These are phyloP conservation scores for Bombus sylvicola DNA, from an alignment of 1,140 invertebrate genomes.

Conservation along the genomic window DNA sequence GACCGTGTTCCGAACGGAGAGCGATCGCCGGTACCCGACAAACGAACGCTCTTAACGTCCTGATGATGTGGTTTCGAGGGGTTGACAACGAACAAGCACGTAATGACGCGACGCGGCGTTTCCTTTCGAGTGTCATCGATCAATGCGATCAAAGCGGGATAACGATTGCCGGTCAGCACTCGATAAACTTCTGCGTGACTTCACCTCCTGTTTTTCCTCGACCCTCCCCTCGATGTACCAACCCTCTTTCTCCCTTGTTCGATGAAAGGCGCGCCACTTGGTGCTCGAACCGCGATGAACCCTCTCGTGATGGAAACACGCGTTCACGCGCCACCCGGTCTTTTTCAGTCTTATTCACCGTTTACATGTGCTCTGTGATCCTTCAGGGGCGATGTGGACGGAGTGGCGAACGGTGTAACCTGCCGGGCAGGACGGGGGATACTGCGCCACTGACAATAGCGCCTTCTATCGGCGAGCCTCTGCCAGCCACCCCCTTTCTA, in stretches of 20 bases:
- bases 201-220: background rate
- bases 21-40: background rate
- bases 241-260: background rate
- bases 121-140: slow-evolving; percentile 29
- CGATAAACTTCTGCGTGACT: background rate
- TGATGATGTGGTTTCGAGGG: no score
- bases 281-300: background rate
- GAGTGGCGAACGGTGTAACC: slow-evolving; percentile 72
- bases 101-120: background rate
- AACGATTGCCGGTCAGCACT: background rate
- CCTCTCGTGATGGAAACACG: background rate
- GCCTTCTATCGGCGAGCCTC: slow-evolving; percentile 70
- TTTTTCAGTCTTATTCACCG: slow-evolving; percentile 54
- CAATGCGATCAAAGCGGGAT: background rate
- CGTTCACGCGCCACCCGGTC: background rate
- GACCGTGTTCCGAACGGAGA: background rate
- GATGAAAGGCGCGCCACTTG: background rate
- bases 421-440: slow-evolving; percentile 69
- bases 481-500: slow-evolving; percentile 43
- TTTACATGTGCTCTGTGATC: slow-evolving; percentile 62
- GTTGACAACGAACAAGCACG: slow-evolving; percentile 1
- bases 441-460: slow-evolving; percentile 77
- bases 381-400: slow-evolving; percentile 71
- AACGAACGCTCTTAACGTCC: background rate
- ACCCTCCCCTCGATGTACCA: background rate